phyloP scores from a whole-genome alignment of 1,140 invertebrate species.

The Ericerus pela region DNA sequence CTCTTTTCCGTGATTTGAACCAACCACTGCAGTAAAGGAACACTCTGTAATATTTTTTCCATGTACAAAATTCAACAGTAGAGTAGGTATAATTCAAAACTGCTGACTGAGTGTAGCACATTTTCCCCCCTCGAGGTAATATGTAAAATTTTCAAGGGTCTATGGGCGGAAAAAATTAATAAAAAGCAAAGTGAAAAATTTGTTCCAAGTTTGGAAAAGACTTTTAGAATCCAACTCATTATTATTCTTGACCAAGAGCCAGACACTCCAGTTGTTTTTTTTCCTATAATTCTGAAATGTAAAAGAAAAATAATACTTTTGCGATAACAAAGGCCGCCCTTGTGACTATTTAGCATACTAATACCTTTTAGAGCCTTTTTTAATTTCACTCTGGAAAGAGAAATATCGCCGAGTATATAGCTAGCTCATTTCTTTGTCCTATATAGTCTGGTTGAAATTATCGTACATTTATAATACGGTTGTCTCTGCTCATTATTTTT shows the following conservation, averaged over 20 bases:
- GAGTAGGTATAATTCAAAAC: too few species aligned
- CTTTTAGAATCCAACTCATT: background rate
- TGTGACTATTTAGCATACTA: slow-evolving; percentile 6
- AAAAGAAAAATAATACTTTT: slow-evolving; percentile 8
- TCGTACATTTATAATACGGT: too few species aligned
- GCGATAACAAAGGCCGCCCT: slow-evolving; percentile 6
- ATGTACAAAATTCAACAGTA: too few species aligned
- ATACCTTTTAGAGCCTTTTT: slow-evolving; percentile 4
- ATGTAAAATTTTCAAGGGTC: too few species aligned
- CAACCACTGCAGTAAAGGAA: too few species aligned
- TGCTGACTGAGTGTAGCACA: too few species aligned
- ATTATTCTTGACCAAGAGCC: slow-evolving; percentile 11
- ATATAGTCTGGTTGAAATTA: too few species aligned
- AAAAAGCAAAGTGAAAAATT: slow-evolving; percentile 2
- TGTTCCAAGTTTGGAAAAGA: background rate
- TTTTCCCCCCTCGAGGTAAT: too few species aligned
- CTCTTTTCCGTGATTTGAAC: too few species aligned
- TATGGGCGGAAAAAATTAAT: slow-evolving; percentile 3
- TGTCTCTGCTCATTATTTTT: too few species aligned
- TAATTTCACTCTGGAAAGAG: slow-evolving; percentile 5
- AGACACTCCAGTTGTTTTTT: slow-evolving; percentile 7
- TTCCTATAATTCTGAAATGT: background rate
- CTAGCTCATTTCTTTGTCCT: too few species aligned
- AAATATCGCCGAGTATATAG: background rate
- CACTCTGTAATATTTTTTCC: too few species aligned